These are phyloP conservation scores for Phyllopteryx taeniolatus DNA, from an alignment of 2,113 vertebrate genomes.

Conservation along the genomic window DNA sequence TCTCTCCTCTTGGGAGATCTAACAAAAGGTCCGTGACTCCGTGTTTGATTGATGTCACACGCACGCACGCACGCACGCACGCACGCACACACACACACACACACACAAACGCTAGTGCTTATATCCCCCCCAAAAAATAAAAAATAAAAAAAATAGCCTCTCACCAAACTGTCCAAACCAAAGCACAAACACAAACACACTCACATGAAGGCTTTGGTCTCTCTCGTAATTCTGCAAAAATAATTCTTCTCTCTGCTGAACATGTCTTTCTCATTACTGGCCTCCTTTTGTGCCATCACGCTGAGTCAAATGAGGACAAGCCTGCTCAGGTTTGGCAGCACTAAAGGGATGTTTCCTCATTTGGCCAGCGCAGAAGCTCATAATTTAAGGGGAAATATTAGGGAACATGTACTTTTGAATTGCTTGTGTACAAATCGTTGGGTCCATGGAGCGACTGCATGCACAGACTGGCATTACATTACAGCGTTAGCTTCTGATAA, in stretches of 20 bases:
- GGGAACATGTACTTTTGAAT: neutral
- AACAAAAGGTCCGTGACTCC: constrained; percentile 44
- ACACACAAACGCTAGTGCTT: neutral
- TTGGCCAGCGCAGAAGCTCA: constrained; percentile 50
- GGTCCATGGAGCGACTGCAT: neutral
- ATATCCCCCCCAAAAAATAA: no score
- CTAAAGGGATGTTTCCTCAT: constrained; percentile 28
- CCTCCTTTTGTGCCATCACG: constrained; percentile 56
- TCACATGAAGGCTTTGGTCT: constrained; percentile 30
- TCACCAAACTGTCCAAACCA: constrained; percentile 26
- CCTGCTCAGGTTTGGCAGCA: constrained; percentile 50
- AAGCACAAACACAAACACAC: constrained; percentile 36
- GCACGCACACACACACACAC: neutral
- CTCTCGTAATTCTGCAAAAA: neutral
- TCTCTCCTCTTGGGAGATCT: constrained; percentile 28
- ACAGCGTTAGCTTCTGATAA: no score
- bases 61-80: neutral
- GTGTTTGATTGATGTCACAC: constrained; percentile 30
- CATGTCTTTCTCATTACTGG: constrained; percentile 56
- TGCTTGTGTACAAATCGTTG: neutral
- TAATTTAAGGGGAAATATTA: constrained; percentile 11
- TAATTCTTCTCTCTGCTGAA: constrained; percentile 27
- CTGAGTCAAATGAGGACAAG: constrained; percentile 61
- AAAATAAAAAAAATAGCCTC: neutral
- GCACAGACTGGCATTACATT: no score